These are phyloP conservation scores for Uloborus plumipes DNA, from an alignment of 2,888 invertebrate genomes.

Conservation along the genomic window DNA sequence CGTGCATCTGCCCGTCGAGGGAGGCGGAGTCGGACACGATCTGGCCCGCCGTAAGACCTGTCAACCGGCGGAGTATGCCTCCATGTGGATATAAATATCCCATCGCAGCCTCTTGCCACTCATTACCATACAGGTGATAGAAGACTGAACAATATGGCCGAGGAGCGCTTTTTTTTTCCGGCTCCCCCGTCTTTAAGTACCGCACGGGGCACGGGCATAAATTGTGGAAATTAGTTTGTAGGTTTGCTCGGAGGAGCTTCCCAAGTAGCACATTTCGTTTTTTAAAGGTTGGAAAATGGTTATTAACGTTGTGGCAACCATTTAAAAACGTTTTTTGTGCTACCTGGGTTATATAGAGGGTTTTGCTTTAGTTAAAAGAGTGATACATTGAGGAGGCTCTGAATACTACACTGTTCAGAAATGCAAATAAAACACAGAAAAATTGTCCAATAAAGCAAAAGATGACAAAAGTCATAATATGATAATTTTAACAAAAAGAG, in stretches of 20 bases:
- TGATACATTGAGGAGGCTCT: too few species aligned
- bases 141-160: slow-evolving; percentile 56
- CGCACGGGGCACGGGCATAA: not conserved
- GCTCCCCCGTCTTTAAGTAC: slow-evolving; percentile 1
- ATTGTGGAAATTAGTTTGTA: not conserved
- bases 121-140: slow-evolving; percentile 59
- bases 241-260: not conserved
- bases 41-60: slow-evolving; percentile 54
- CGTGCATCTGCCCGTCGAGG: slow-evolving; percentile 40
- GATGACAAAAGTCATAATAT: too few species aligned
- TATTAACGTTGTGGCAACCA: too few species aligned
- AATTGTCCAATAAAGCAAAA: too few species aligned
- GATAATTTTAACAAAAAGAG: too few species aligned
- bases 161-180: slow-evolving; percentile 12
- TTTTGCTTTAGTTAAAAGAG: too few species aligned
- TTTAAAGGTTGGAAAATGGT: too few species aligned
- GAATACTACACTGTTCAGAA: too few species aligned
- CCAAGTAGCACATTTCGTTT: too few species aligned
- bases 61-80: slow-evolving; percentile 22
- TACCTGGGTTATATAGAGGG: too few species aligned
- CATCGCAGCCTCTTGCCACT: slow-evolving; percentile 27
- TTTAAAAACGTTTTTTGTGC: too few species aligned
- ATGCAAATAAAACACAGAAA: too few species aligned
- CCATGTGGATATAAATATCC: slow-evolving; percentile 32
- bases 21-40: slow-evolving; percentile 55